Conservation (phyloP, 2,797 vertebrate genomes). For the Scolopax rusticola region DNA sequence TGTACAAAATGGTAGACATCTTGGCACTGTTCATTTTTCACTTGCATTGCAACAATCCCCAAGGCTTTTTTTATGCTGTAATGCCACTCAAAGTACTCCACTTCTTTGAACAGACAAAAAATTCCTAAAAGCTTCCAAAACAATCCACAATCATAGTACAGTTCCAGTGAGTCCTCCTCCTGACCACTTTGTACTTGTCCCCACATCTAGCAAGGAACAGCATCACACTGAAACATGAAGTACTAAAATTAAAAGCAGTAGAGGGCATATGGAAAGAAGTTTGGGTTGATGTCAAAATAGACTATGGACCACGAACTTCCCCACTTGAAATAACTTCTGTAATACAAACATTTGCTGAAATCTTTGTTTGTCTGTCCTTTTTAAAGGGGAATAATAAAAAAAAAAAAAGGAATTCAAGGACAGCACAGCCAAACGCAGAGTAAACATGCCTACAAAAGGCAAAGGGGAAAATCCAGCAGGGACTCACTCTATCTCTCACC, state of each 20-base stretch:
- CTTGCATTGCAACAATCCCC: background rate
- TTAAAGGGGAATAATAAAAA: background rate
- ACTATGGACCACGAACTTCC: background rate
- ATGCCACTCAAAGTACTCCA: background rate
- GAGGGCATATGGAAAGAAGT: background rate
- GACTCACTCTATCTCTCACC: background rate
- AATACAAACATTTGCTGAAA: background rate
- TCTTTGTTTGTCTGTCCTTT: background rate
- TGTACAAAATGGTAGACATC: background rate
- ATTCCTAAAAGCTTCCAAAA: background rate
- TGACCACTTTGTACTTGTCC: background rate
- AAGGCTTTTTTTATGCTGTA: background rate
- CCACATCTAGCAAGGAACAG: background rate
- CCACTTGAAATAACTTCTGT: background rate
- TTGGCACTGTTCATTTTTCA: background rate
- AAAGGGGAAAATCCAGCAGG: background rate
- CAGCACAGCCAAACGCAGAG: background rate
- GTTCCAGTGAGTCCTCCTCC: background rate
- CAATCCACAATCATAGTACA: background rate
- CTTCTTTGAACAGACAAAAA: background rate
- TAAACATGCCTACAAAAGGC: background rate
- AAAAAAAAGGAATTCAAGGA: background rate
- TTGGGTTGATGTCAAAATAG: background rate
- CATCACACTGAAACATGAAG: background rate
- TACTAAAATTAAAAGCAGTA: background rate